Conservation (phyloP, 2,888 invertebrate species). For the Ophion costatus region DNA sequence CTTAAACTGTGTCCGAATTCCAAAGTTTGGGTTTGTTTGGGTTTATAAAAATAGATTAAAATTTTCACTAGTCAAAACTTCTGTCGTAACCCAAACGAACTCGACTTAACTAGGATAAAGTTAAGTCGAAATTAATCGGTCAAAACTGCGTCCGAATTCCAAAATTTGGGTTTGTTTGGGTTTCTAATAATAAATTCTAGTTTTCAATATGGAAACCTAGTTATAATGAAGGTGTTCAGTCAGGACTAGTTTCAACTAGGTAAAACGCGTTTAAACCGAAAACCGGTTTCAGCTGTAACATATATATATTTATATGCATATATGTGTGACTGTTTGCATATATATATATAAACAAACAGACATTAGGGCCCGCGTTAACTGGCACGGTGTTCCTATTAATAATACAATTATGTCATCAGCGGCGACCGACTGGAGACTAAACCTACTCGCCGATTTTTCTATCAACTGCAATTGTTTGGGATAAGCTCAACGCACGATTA, state of each 20-base stretch:
- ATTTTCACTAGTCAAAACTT: no score
- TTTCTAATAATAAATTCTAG: no score
- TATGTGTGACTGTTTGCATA: no score
- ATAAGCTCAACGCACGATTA: constrained; percentile 52
- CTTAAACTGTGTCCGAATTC: no score
- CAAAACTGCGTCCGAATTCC: no score
- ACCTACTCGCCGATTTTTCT: constrained; percentile 2
- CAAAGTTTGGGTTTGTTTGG: no score
- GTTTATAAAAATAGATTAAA: no score
- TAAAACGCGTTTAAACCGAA: not conserved
- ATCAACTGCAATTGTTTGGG: constrained; percentile 17
- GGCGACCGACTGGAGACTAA: constrained; percentile 50
- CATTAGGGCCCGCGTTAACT: constrained; percentile 58
- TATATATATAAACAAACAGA: constrained; percentile 19
- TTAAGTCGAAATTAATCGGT: no score
- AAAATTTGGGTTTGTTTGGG: no score
- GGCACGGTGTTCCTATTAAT: constrained; percentile 61
- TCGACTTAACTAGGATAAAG: no score
- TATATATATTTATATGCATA: not conserved
- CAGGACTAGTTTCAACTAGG: not conserved
- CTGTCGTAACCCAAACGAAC: no score
- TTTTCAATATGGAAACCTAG: no score
- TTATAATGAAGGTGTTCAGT: not conserved
- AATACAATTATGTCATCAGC: constrained; percentile 55
- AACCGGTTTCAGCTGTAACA: not conserved